Conservation (phyloP, 2,113 vertebrate species). For the Sardina pilchardus region DNA sequence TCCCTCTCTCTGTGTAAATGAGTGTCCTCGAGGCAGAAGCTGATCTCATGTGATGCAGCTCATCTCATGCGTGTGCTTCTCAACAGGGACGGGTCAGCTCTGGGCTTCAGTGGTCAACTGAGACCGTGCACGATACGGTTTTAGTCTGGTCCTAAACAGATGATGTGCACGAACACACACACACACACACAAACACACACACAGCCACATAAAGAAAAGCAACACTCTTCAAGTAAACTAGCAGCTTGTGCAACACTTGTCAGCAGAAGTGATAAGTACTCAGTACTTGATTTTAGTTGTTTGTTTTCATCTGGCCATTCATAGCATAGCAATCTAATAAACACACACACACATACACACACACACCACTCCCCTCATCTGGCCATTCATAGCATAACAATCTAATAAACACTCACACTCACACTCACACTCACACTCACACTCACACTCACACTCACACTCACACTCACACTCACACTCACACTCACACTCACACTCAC, state of each 20-base stretch:
- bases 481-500: too few relatives aligned
- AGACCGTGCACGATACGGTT: too few relatives aligned
- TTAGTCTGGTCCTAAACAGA: neutral
- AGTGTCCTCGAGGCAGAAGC: neutral
- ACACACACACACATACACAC: too few relatives aligned
- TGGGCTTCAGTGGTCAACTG: neutral
- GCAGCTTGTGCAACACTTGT: neutral
- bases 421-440: too few relatives aligned
- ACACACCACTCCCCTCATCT: too few relatives aligned
- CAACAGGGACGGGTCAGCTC: neutral
- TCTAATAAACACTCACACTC: too few relatives aligned
- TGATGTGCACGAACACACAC: neutral
- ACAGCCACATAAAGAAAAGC: slow-evolving; percentile 15
- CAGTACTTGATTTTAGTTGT: too few relatives aligned
- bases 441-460: too few relatives aligned
- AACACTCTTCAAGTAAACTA: neutral
- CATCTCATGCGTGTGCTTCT: neutral
- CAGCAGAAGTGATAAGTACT: neutral
- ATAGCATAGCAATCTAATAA: neutral
- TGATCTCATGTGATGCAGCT: neutral
- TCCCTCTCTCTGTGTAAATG: neutral
- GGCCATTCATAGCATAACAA: too few relatives aligned
- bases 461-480: too few relatives aligned
- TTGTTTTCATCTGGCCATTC: too few relatives aligned
- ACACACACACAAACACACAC: slow-evolving; percentile 22